Conservation (phyloP, 2,113 vertebrate species). For the Petrocephalus microphthalmus region DNA sequence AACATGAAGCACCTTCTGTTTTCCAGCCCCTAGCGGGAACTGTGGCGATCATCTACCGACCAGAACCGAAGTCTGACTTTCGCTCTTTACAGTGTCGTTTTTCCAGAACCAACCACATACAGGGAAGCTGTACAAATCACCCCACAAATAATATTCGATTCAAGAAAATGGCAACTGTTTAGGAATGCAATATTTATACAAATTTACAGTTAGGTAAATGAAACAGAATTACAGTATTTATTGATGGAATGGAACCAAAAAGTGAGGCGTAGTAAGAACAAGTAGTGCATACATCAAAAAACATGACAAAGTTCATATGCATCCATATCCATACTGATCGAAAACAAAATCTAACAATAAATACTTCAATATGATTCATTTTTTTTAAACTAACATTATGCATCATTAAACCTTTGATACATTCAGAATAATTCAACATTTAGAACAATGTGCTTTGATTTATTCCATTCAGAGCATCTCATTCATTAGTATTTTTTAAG, state of each 20-base stretch:
- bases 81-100: neutral
- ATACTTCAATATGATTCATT: neutral
- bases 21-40: neutral
- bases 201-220: neutral
- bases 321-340: neutral
- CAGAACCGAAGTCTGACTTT: neutral
- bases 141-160: neutral
- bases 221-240: conserved; percentile 7
- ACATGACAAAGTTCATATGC: neutral
- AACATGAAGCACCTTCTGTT: neutral
- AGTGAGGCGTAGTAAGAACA: neutral
- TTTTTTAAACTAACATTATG: neutral
- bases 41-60: neutral
- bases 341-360: conserved; percentile 18
- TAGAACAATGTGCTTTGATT: neutral
- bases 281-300: neutral
- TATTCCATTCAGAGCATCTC: neutral
- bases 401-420: conserved; percentile 10
- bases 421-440: conserved; percentile 16
- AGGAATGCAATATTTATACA: conserved; percentile 3
- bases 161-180: neutral
- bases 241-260: neutral
- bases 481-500: neutral
- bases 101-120: neutral
- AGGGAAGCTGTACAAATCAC: neutral